These are phyloP conservation scores for Plecturocebus donacophilus DNA, from an alignment of 2,113 vertebrate genomes.

Conservation along the genomic window DNA sequence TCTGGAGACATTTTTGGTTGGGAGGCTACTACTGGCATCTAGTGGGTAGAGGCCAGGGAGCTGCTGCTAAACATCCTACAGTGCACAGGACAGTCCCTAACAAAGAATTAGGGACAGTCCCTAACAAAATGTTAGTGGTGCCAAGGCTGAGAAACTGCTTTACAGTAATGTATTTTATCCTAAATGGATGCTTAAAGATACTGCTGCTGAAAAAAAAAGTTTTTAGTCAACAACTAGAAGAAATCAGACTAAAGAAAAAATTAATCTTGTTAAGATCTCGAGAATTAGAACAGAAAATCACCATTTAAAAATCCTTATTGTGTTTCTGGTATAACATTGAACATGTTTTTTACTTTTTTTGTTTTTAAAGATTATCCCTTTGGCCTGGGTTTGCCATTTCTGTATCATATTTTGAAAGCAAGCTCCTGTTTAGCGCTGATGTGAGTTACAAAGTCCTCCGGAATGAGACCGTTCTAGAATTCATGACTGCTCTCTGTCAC, in stretches of 20 bases:
- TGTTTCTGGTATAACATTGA: not conserved
- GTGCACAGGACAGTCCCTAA: not conserved
- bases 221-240: not conserved
- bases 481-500: constrained; percentile 78
- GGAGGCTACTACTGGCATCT: not conserved
- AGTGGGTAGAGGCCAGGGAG: not conserved
- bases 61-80: not conserved
- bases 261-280: not conserved
- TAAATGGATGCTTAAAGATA: not conserved
- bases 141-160: not conserved
- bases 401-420: constrained; percentile 77
- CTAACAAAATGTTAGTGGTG: not conserved
- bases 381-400: constrained; percentile 84
- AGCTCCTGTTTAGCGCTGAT: constrained; percentile 74
- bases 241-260: constrained; percentile 6
- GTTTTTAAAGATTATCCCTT: constrained; percentile 76
- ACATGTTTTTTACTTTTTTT: not conserved
- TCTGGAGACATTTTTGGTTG: not conserved
- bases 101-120: not conserved
- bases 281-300: not conserved
- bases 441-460: constrained; percentile 84
- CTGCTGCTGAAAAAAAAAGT: not conserved
- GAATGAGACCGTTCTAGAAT: constrained; percentile 81
- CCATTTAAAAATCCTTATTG: not conserved
- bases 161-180: not conserved